Percentiles rank a stretch among this genome's conserved stretches.
Evolutionary conservation across 2,888 invertebrate species (phyloP).

Genomic region (Geotrupes spiniger): DNA sequence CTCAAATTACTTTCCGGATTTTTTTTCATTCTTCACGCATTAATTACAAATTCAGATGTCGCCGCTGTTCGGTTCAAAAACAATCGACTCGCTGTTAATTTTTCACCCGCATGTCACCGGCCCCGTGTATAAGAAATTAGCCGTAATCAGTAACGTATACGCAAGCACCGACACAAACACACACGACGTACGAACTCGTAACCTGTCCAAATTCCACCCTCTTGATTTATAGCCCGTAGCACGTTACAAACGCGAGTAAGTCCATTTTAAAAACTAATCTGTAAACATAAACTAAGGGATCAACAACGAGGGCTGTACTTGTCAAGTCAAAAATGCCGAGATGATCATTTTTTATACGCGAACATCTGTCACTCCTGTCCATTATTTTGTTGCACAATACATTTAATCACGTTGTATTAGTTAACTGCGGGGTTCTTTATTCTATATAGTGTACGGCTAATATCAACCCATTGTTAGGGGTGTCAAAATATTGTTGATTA

Average conservation of each 20-base stretch:
- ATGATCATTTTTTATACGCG: conserved; percentile 41
- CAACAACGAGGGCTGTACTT: conserved; percentile 11
- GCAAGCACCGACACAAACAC: conserved; percentile 14
- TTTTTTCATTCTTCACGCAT: too few species aligned
- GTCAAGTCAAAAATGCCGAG: conserved; percentile 10
- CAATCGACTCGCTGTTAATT: neutral
- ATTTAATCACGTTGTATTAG: conserved; percentile 29
- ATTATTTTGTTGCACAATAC: conserved; percentile 17
- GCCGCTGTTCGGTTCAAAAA: neutral
- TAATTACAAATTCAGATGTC: neutral
- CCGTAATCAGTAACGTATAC: neutral
- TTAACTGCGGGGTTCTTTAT: conserved; percentile 28
- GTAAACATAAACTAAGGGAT: conserved; percentile 18
- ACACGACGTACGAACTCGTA: conserved; percentile 12
- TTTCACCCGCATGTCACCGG: neutral
- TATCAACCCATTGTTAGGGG: conserved; percentile 36
- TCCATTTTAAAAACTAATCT: conserved; percentile 17
- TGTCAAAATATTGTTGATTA: conserved; percentile 40
- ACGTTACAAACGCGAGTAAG: conserved; percentile 1
- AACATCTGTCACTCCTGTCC: conserved; percentile 42
- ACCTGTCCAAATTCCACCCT: conserved; percentile 13
- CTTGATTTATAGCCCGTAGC: conserved; percentile 16
- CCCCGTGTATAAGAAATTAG: neutral
- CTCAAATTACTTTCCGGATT: neutral
- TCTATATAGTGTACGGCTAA: conserved; percentile 35